A percentile compares a stretch with the other conserved stretches of the same genome.
phyloP scores from a whole-genome alignment of 1,140 invertebrate genomes.

The Magallana angulata region DNA sequence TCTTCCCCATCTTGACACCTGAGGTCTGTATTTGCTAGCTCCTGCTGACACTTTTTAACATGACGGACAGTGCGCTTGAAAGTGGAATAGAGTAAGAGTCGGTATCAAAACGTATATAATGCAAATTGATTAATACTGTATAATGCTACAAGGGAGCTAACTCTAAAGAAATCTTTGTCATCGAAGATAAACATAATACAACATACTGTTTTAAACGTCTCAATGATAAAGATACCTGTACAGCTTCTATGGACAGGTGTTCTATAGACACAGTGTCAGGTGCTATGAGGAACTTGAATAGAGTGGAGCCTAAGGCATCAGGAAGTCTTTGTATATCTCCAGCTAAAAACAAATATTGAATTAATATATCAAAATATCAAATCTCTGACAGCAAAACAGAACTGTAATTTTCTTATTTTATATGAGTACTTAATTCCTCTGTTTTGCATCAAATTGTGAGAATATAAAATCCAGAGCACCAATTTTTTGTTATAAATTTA shows the following conservation, averaged over 20 bases:
- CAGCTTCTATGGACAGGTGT: slow-evolving; percentile 82
- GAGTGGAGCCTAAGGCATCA: slow-evolving; percentile 83
- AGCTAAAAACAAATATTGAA: neutral
- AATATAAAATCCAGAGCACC: too few relatives aligned
- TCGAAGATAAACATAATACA: neutral
- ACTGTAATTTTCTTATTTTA: too few relatives aligned
- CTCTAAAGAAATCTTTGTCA: neutral
- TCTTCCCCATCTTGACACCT: slow-evolving; percentile 58
- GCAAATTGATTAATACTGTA: too few relatives aligned
- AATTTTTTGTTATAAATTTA: too few relatives aligned
- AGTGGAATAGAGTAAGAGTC: slow-evolving; percentile 50
- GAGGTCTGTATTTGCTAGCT: slow-evolving; percentile 75
- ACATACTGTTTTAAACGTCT: too few relatives aligned
- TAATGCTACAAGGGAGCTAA: neutral
- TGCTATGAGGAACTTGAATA: slow-evolving; percentile 84
- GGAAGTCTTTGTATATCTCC: slow-evolving; percentile 82
- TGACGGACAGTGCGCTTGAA: slow-evolving; percentile 83
- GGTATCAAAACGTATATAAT: too few relatives aligned
- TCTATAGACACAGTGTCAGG: slow-evolving; percentile 84
- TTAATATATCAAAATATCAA: too few relatives aligned
- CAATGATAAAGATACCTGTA: slow-evolving; percentile 80
- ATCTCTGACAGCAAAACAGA: too few relatives aligned
- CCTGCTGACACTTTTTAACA: slow-evolving; percentile 81
- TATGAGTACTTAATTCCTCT: too few relatives aligned
- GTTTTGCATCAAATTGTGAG: too few relatives aligned